A percentile compares a stretch with the other conserved stretches of the same genome.
Evolutionary conservation across 2,797 vertebrate species (phyloP).

Genomic region (Danio albolineatus): DNA sequence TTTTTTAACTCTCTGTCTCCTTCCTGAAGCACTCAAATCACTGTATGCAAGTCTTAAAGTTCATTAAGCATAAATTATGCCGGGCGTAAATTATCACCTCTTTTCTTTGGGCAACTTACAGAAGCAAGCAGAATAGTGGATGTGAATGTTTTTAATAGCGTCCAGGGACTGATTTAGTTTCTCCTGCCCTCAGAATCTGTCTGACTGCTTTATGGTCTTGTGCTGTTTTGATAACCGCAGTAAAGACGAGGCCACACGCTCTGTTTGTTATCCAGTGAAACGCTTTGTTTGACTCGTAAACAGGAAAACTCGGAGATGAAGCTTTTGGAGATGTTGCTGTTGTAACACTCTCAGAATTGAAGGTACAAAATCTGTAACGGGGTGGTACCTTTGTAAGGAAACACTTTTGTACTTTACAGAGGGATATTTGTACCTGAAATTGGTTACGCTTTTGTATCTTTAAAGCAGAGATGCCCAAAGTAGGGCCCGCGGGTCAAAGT

Average conservation of each 20-base stretch:
- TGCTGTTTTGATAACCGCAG: constrained; percentile 63
- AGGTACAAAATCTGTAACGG: no score
- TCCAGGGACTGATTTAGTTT: constrained; percentile 69
- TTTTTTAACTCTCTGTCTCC: neutral
- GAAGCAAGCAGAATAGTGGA: constrained; percentile 71
- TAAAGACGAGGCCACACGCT: constrained; percentile 45
- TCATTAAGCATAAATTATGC: constrained; percentile 57
- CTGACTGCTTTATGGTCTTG: constrained; percentile 56
- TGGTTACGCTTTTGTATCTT: no score
- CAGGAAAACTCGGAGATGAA: constrained; percentile 27
- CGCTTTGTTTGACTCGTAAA: constrained; percentile 50
- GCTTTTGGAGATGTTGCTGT: neutral
- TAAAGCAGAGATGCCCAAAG: no score
- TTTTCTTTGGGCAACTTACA: constrained; percentile 67
- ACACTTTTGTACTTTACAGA: no score
- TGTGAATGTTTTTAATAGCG: constrained; percentile 69
- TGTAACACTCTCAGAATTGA: neutral
- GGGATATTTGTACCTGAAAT: no score
- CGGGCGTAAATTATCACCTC: constrained; percentile 40
- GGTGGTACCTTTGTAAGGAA: no score
- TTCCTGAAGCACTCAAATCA: constrained; percentile 13
- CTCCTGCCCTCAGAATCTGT: constrained; percentile 58
- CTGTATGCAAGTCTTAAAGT: constrained; percentile 42
- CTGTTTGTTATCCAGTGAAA: constrained; percentile 51
- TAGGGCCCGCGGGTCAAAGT: no score